These are phyloP conservation scores for Agrilus cyanescens DNA, from an alignment of 2,888 invertebrate species.

Conservation along the genomic window DNA sequence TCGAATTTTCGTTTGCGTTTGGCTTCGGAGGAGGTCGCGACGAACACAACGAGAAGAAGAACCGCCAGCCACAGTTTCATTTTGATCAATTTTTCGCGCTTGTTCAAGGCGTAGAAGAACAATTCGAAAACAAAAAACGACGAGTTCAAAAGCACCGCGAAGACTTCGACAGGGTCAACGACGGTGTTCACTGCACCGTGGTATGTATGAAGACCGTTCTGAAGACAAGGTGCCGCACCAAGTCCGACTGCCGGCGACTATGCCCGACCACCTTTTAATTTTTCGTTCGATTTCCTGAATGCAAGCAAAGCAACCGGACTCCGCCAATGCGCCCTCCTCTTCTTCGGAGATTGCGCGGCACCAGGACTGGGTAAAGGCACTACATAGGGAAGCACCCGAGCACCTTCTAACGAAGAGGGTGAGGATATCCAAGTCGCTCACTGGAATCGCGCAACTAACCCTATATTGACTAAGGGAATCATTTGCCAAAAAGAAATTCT, in stretches of 20 bases:
- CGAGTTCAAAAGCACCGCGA: background rate
- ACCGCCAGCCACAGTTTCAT: conserved; percentile 37
- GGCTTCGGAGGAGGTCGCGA: conserved; percentile 34
- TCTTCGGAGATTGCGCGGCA: conserved; percentile 28
- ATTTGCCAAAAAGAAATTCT: too few species aligned
- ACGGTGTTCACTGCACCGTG: too few species aligned
- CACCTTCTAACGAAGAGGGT: background rate
- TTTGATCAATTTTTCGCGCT: conserved; percentile 21
- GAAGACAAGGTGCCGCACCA: too few species aligned
- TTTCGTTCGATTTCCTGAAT: conserved; percentile 23
- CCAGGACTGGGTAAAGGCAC: conserved; percentile 6
- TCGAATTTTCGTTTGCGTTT: conserved; percentile 61
- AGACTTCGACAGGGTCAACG: too few species aligned
- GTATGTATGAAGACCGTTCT: too few species aligned
- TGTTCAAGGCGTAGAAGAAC: too few species aligned
- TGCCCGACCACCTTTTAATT: conserved; percentile 31
- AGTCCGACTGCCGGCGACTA: conserved; percentile 24
- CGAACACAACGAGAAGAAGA: conserved; percentile 31
- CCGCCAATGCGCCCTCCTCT: conserved; percentile 10
- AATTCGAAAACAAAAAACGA: background rate
- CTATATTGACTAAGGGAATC: too few species aligned
- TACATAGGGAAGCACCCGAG: background rate
- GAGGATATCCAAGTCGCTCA: too few species aligned
- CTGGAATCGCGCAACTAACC: too few species aligned
- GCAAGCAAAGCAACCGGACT: background rate